Base-by-base conservation (phyloP, 2,797 vertebrate genomes). In the Miichthys miiuy region DNA sequence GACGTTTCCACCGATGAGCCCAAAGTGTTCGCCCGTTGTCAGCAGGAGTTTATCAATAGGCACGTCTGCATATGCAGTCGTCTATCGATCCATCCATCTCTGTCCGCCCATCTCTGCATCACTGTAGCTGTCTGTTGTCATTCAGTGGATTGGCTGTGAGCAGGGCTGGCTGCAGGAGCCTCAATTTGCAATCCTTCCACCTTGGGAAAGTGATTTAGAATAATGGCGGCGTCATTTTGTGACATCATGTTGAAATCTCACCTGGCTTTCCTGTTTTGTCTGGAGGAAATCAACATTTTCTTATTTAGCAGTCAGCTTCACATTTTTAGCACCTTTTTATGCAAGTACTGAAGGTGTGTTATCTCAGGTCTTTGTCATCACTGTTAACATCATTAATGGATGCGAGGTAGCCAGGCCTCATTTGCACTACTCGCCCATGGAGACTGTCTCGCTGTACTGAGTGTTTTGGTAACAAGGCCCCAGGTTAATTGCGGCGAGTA, bases 11-110 rank as follows among this genome's bases (percentile, higher is more conserved):
- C 89, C 89, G 68, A 94, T 94, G 94, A 93, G 92, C 91, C 91
- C 91, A 92, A 94, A 95, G 93, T 94, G 93, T 94, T 93, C 79
- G 89, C 75, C 91, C 34, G 89, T 91, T 95, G 94, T 95, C 94
- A 94, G 94, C 94, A 93, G 89, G 92, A 93, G 94, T 95, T 95
- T 94, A 94, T 95, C 94, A 94, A 93, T 94, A 93, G 91, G 91
- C 92, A 89, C 70, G 93, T 94, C 93, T 89, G 88, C 92, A 92
- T 94, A 93, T 92, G 92, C 91, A 78, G 90, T 93, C 84, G 79
- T 90, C 91, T 90, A 94, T 95, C 80, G 92, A 95, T 95, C 93
- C 89, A 87, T 94, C 93, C 89, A 86, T 93, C 93, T 92, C 91
- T 92, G 93, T 94, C 93, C 60, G 61, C 80, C 88, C 48, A 71